Evolutionary conservation across 2,797 vertebrate genomes (phyloP).

Genomic region (Oreochromis grahami): DNA sequence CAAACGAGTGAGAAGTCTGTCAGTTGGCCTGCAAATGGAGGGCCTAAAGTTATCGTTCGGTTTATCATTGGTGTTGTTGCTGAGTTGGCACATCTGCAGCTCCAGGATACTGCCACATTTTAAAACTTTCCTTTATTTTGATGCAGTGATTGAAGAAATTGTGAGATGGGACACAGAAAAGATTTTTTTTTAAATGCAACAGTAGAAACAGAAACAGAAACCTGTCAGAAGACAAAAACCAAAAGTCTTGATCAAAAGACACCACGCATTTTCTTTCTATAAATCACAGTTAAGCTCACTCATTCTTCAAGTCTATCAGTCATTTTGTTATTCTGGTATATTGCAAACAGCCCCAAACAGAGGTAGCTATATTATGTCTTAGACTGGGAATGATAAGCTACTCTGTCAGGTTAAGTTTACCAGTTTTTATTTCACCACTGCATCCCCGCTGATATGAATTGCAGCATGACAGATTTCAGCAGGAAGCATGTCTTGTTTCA

Average conservation of each 20-base stretch:
- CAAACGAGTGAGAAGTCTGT: neutral
- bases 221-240: neutral
- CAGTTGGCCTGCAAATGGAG: neutral
- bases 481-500: neutral
- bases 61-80: neutral
- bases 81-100: neutral
- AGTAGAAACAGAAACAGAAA: neutral
- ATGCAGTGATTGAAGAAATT: neutral
- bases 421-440: neutral
- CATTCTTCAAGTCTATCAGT: neutral
- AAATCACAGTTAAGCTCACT: neutral
- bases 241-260: neutral
- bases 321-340: neutral
- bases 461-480: neutral
- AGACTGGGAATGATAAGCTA: neutral
- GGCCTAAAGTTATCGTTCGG: neutral
- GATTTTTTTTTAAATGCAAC: neutral
- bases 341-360: neutral
- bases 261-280: neutral
- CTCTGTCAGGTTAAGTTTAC: neutral
- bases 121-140: neutral
- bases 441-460: neutral
- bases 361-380: neutral
- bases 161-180: neutral
- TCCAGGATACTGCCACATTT: neutral